These are phyloP conservation scores for Crotophaga sulcirostris DNA, from an alignment of 2,113 vertebrate genomes.

Conservation along the genomic window DNA sequence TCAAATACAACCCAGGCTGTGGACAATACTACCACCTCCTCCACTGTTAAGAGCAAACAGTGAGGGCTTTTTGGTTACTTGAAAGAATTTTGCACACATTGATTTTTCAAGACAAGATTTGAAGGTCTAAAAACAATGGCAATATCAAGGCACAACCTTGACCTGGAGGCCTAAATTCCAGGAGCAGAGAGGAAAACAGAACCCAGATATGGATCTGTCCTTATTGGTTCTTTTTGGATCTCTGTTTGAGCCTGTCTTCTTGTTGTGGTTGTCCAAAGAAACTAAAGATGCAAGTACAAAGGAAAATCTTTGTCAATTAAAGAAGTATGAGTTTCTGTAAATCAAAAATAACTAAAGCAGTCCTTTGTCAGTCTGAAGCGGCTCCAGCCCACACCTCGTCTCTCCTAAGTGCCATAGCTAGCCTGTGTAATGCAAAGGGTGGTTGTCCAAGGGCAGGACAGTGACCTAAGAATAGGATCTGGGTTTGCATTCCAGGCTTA, in stretches of 20 bases:
- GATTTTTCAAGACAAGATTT: neutral
- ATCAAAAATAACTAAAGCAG: neutral
- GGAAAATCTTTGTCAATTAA: neutral
- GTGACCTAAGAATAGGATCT: neutral
- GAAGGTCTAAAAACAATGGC: neutral
- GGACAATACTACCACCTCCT: neutral
- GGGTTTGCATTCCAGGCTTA: neutral
- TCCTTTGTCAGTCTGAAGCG: neutral
- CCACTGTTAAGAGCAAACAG: neutral
- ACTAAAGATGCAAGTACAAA: neutral
- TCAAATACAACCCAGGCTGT: neutral
- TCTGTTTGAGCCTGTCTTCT: no score
- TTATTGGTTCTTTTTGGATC: neutral
- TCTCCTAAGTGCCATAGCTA: neutral
- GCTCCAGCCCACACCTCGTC: neutral
- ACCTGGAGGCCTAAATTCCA: neutral
- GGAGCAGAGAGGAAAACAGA: neutral
- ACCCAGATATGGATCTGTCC: neutral
- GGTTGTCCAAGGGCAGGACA: neutral
- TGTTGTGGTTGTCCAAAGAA: neutral
- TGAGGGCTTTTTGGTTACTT: neutral
- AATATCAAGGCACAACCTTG: neutral
- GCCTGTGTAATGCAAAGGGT: neutral
- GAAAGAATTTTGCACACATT: neutral
- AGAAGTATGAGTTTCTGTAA: neutral